These are phyloP conservation scores for Neocrepidodera transversa DNA, from an alignment of 2,888 invertebrate genomes.

Conservation along the genomic window DNA sequence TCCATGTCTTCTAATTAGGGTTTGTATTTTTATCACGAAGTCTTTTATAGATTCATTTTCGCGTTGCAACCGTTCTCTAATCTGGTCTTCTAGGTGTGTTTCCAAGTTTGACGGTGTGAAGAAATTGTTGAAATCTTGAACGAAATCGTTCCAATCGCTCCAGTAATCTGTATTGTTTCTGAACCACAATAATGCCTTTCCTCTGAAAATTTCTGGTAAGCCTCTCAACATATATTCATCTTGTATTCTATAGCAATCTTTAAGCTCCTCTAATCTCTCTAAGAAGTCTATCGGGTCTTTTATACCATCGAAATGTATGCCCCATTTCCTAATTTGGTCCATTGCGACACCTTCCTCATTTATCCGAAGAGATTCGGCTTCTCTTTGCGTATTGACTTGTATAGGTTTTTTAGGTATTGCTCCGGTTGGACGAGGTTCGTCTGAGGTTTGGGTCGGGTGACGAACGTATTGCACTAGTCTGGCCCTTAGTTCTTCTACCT, in stretches of 20 bases:
- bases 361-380: background rate
- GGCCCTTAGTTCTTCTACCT: background rate
- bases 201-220: background rate
- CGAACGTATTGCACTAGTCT: background rate
- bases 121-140: background rate
- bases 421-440: background rate
- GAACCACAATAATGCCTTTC: background rate
- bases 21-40: background rate
- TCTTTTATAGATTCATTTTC: too few relatives aligned
- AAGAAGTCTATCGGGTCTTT: background rate
- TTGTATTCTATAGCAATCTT: background rate
- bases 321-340: conserved; percentile 2
- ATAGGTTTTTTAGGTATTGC: too few relatives aligned
- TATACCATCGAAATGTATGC: background rate
- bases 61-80: too few relatives aligned
- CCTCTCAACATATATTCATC: background rate
- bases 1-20: background rate
- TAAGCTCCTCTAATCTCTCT: background rate
- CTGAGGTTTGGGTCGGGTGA: background rate
- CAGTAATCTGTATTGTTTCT: background rate
- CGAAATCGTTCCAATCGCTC: background rate
- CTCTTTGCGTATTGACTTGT: background rate
- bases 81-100: background rate
- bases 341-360: background rate
- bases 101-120: background rate